These are phyloP conservation scores for Microplitis mediator DNA, from an alignment of 1,140 invertebrate species.

Conservation along the genomic window DNA sequence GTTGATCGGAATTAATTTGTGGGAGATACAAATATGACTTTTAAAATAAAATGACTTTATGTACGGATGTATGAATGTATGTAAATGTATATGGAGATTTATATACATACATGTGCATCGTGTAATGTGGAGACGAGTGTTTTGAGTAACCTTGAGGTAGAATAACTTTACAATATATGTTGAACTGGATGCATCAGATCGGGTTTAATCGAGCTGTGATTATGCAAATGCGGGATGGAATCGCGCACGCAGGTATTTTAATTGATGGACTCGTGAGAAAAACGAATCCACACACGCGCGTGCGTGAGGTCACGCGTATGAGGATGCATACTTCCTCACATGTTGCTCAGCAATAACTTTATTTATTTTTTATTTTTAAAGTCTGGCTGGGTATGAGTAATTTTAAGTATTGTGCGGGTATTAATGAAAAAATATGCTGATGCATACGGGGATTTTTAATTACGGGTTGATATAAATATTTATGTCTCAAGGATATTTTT, in stretches of 20 bases:
- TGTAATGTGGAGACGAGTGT: background rate
- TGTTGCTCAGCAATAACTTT: background rate
- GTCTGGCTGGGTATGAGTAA: background rate
- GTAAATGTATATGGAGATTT: too few species aligned
- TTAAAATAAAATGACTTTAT: too few species aligned
- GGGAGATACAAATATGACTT: too few species aligned
- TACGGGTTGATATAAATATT: too few species aligned
- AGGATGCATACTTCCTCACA: background rate
- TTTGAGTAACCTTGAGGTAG: background rate
- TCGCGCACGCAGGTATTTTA: conserved; percentile 31
- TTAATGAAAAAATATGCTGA: too few species aligned
- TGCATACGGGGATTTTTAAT: too few species aligned
- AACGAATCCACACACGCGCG: conserved; percentile 5
- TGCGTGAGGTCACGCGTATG: conserved; percentile 7
- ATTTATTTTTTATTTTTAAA: background rate
- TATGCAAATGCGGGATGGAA: conserved; percentile 26
- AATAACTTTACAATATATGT: background rate
- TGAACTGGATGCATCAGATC: background rate
- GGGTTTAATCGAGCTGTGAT: conserved; percentile 23
- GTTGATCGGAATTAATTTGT: too few species aligned
- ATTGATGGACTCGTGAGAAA: conserved; percentile 33
- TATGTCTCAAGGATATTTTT: background rate
- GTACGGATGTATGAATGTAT: too few species aligned
- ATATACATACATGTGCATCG: background rate
- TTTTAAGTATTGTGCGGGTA: too few species aligned